Evolutionary conservation across 2,113 vertebrate genomes (phyloP).

Genomic region (Sander lucioperca): DNA sequence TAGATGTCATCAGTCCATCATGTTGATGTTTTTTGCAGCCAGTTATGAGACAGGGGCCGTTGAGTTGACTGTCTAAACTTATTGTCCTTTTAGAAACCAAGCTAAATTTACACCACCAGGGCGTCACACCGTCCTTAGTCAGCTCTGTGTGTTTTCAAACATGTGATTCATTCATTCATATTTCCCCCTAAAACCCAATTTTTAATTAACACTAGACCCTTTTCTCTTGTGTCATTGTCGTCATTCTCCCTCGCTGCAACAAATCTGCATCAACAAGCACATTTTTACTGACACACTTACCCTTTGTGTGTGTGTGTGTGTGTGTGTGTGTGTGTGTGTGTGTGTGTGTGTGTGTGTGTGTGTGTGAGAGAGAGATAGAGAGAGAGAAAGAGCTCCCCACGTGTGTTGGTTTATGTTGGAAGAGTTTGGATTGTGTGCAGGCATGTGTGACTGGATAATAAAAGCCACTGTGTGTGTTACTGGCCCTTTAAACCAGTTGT

Average conservation of each 20-base stretch:
- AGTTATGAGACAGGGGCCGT: neutral
- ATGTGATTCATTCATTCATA: neutral
- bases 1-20: neutral
- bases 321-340: conserved; percentile 39
- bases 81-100: neutral
- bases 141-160: neutral
- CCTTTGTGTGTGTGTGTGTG: conserved; percentile 40
- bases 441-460: conserved; percentile 42
- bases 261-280: conserved; percentile 30
- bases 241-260: neutral
- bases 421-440: conserved; percentile 45
- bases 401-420: conserved; percentile 48
- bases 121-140: too few relatives aligned
- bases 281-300: conserved; percentile 12
- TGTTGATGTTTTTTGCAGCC: neutral
- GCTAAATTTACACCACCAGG: too few relatives aligned
- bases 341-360: conserved; percentile 21
- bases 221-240: neutral
- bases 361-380: neutral
- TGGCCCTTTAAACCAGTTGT: conserved; percentile 75
- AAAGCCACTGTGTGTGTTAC: conserved; percentile 36
- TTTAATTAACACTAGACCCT: neutral
- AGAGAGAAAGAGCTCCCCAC: neutral
- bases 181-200: neutral
- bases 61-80: too few relatives aligned